Evolutionary conservation across 2,888 invertebrate species (phyloP), one percentile per base, ranked within the genome.

Genomic region (Apamea monoglypha): DNA sequence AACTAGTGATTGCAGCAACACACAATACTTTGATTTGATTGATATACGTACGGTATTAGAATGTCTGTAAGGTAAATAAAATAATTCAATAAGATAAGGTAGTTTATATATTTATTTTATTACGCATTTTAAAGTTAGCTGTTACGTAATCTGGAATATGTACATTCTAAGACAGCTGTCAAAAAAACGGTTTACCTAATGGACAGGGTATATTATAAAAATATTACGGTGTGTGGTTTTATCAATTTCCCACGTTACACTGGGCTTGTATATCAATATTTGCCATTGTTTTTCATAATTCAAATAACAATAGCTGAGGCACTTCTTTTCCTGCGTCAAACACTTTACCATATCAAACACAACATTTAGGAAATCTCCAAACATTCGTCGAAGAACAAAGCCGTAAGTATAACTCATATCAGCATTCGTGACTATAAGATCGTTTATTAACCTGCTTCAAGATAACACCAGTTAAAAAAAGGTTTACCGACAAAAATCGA

Each of bases 401-500:
- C 80, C 10, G 85, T 88, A 36, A 78, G 88, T 86, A 73, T 74
- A 29, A 32, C 3, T 61, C 79, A 82, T 89, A 88, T 85, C 88
- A 83, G 72, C 44, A 73, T 77, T 90, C 92, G 89, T 90, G 90
- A 91, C 87, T 86, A 78, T 82, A 86, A 78, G 89, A 91, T 91
- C 90, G 85, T 90, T 90, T 92, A 93, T 93, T 91, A 87, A 88
- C 92, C 90, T 77, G 92, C 89, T 93, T 92, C 92, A 89, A 92
- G 94, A 94, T 91, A 92, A 90, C 85, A 76, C 85, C 87, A 89
- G 86, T 89, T 89, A 90, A 91, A 90, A 93, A 92, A 94, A 92
- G 89, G 70, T 91, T 89, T 83, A 90, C 94, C 94, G 94, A 93
- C 94, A 92, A 93, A 94, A 91, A 92, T 74, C 16, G 82, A 86